Base-by-base conservation (phyloP, 2,888 invertebrate species). In the Synanthedon myopaeformis region DNA sequence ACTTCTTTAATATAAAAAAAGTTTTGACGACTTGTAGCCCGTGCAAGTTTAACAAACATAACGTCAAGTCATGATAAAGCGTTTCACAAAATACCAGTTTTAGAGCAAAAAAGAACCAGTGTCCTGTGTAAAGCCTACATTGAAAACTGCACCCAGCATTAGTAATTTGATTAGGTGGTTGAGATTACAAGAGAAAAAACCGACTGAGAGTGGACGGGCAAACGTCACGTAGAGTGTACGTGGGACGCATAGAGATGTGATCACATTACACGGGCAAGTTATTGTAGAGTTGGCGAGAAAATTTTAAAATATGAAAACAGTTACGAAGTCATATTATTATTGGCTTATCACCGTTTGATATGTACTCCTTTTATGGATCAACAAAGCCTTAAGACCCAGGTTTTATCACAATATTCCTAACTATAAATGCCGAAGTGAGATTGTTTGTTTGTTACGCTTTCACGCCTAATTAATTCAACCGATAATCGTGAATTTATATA, bases 171-270 rank as follows among this genome's bases (percentile, higher is more conserved):
- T 49, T 23, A 19, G 12, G 49, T 49, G 12, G 14, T 14, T 23
- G 49, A 49, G 49, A 49, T 49, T 49, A 49, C 23, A 49, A 17
- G 35, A 35, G 8, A 49, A 17, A 61, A 61, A 58, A 65, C 65
- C 74, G 69, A 74, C 74, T 72, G 66, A 55, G 58, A 59, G 72
- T 67, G 64, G 67, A 71, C 69, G 69, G 66, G 64, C 70, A 67
- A 70, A 67, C 70, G 66, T 70, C 79, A 76, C 76, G 76, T 78
- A 67, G 53, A 52, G 52, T 53, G 60, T 57, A 74, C 72, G 72
- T 66, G 67, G 52, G 53, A 54, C 55, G 76, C 69, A 76, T 78
- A 52, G 58, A 64, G 74, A 78, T 71, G 63, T 49, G 23, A 23
- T 35, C 57, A 51, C 54, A 56, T 60, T 57, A 59, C 17, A 6